Conservation (phyloP, 2,797 vertebrate genomes). For the Synanceia verrucosa region DNA sequence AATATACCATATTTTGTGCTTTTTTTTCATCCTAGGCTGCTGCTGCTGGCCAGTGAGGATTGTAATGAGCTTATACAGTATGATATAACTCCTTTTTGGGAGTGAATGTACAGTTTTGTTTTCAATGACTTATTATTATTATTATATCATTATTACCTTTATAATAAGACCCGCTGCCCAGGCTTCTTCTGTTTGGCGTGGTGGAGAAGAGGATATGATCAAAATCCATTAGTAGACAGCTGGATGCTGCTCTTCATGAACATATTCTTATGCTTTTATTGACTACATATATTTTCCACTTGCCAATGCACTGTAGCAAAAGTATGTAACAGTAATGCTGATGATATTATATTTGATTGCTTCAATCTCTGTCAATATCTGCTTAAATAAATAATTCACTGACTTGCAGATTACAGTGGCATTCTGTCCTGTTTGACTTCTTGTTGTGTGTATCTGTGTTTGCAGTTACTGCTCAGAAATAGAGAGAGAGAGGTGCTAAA, state of each 20-base stretch:
- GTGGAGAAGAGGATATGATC: no score
- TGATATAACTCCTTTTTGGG: conserved; percentile 60
- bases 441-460: background rate
- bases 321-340: background rate
- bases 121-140: background rate
- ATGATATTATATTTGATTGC: background rate
- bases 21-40: conserved; percentile 10
- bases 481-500: conserved; percentile 26
- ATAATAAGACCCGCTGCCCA: no score
- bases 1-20: background rate
- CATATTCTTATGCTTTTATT: conserved; percentile 4
- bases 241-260: no score
- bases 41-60: conserved; percentile 11
- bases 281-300: background rate
- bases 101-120: conserved; percentile 48
- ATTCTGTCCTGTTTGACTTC: background rate
- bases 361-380: background rate
- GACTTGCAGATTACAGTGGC: background rate
- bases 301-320: background rate
- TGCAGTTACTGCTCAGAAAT: conserved; percentile 73
- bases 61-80: background rate
- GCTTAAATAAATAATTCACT: conserved; percentile 30
- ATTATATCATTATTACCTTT: no score
- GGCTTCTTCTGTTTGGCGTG: no score
- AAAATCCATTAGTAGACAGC: no score